Evolutionary conservation across 2,888 invertebrate species (phyloP), one percentile per base, ranked within the genome.

Genomic region (Nomada ruficornis): DNA sequence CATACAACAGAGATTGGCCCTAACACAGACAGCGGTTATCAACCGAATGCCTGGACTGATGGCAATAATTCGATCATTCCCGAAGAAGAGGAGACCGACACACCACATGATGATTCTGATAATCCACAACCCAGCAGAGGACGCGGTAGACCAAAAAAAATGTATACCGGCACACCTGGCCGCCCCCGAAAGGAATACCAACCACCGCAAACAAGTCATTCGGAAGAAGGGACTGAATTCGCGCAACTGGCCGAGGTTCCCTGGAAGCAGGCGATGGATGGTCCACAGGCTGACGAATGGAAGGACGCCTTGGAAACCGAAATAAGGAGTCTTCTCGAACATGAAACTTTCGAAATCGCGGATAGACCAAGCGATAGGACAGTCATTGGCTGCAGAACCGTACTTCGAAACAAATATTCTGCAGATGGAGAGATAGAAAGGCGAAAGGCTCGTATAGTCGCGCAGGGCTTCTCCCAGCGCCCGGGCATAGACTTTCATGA

Each of bases 381-480:
- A 3, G 74, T 72, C 7, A 55, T 87, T 50, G 36, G 20, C 10
- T 54, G 68, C 18, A 4, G 68, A 36, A 42, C 20, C 3, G 68
- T 68, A 3, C 57, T 68, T 0, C 1, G 77, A 54, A 85, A 86
- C 50, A 86, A 87, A 63, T 77, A 75, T 36, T 44, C 60, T 4
- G n/a, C 84, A 0, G 75, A 83, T 54, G 85, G 83, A 42, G 55
- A 57, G 10, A 2, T 86, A 11, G 76, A 80, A n/a, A 44, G 75
- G 50, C 71, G 82, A 68, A 88, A 87, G 63, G 84, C 84, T 5
- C 77, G 86, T 5, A 44, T 88, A 2, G 88, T 88, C 0, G 87
- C 85, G 9, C 70, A 69, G 57, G 87, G 82, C 2, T 89, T 77
- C 54, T 55, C 80, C 11, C 86, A 89, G 60, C 84, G 77, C 47